Percentiles rank a stretch among this genome's conserved stretches.
phyloP scores from a whole-genome alignment of 2,888 invertebrate species.

The Pecten maximus region DNA sequence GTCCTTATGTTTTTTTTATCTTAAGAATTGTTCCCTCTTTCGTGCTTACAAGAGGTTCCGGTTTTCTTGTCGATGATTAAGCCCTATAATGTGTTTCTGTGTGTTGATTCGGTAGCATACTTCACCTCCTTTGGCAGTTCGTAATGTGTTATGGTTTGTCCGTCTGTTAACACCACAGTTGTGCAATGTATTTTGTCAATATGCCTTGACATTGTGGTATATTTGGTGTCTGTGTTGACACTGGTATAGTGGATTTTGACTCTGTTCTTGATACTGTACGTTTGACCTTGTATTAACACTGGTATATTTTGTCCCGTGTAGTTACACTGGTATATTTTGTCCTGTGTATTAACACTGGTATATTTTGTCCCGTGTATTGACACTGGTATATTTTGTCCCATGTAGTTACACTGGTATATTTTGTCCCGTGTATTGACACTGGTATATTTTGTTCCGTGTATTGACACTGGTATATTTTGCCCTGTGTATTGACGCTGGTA shows the following conservation, averaged over 20 bases:
- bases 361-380: too few species aligned
- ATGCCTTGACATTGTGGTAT: background rate
- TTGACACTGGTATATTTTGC: background rate
- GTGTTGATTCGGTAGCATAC: background rate
- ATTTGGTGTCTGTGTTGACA: background rate
- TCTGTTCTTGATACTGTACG: background rate
- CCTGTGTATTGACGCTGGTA: background rate
- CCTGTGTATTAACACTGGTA: too few species aligned
- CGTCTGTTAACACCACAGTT: too few species aligned
- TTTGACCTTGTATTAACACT: background rate
- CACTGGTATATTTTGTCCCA: too few species aligned
- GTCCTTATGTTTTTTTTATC: too few species aligned
- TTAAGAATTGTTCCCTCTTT: too few species aligned
- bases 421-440: background rate
- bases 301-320: too few species aligned
- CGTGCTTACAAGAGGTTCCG: too few species aligned
- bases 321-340: too few species aligned
- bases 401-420: background rate
- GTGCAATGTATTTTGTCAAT: background rate
- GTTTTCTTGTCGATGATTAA: background rate
- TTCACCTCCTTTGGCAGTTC: background rate
- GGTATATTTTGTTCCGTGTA: background rate
- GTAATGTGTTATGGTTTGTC: background rate
- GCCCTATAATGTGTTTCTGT: background rate
- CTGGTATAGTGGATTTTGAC: background rate